A percentile compares a stretch with the other conserved stretches of the same genome.
Conservation (phyloP, 2,113 vertebrate genomes). For the Archocentrus centrarchus region DNA sequence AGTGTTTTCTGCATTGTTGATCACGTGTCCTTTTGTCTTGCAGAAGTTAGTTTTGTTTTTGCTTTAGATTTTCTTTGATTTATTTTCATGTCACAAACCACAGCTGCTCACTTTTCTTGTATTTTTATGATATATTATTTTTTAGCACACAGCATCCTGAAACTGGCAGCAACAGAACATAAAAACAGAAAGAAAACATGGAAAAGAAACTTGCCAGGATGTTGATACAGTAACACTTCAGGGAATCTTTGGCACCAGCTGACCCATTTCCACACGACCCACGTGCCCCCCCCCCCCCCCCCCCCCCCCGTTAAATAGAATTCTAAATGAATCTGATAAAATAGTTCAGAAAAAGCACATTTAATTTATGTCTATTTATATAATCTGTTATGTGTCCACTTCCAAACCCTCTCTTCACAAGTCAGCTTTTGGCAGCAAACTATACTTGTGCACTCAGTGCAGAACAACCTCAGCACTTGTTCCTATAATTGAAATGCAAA, state of each 20-base stretch:
- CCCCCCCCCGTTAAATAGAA: conserved; percentile 10
- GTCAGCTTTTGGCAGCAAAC: conserved; percentile 36
- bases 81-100: background rate
- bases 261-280: conserved; percentile 39
- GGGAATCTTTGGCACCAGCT: conserved; percentile 39
- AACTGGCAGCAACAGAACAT: background rate
- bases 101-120: background rate
- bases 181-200: background rate
- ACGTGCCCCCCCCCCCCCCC: background rate
- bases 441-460: conserved; percentile 9
- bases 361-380: conserved; percentile 22
- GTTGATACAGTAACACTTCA: background rate
- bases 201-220: conserved; percentile 1
- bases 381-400: conserved; percentile 5
- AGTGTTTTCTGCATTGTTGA: background rate
- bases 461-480: conserved; percentile 20
- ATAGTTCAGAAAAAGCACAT: conserved; percentile 2
- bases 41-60: background rate
- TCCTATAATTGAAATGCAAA: conserved; percentile 62
- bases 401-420: conserved; percentile 11
- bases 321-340: conserved; percentile 33
- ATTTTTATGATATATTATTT: background rate
- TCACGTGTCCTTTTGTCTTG: background rate
- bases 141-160: background rate
- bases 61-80: background rate